Evolutionary conservation across 2,888 invertebrate species (phyloP).

Genomic region (Bursaphelenchus okinawaensis): DNA sequence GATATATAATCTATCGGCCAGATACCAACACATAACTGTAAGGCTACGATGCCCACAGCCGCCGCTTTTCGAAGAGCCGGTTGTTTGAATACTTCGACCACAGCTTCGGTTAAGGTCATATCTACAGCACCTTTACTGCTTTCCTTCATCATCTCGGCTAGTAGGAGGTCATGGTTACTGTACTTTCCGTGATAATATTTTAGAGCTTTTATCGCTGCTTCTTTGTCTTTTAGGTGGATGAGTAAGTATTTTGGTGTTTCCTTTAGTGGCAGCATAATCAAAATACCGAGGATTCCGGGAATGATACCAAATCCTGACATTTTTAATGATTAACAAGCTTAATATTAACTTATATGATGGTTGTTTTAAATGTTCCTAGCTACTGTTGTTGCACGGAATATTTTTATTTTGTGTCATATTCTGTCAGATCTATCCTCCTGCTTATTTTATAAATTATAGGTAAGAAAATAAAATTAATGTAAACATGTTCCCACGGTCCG

Average conservation of each 20-base stretch:
- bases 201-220: slow-evolving; percentile 26
- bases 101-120: slow-evolving; percentile 21
- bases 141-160: slow-evolving; percentile 37
- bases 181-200: slow-evolving; percentile 31
- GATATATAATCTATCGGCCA: slow-evolving; percentile 40
- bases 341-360: too few species aligned
- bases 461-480: too few species aligned
- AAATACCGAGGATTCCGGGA: slow-evolving; percentile 33
- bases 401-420: too few species aligned
- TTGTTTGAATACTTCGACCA: slow-evolving; percentile 26
- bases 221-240: slow-evolving; percentile 27
- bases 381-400: too few species aligned
- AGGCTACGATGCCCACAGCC: slow-evolving; percentile 30
- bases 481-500: too few species aligned
- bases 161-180: slow-evolving; percentile 18
- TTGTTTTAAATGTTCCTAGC: too few species aligned
- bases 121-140: slow-evolving; percentile 18
- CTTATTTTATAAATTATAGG: too few species aligned
- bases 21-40: slow-evolving; percentile 35
- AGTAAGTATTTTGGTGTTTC: slow-evolving; percentile 41
- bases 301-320: slow-evolving; percentile 30
- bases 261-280: slow-evolving; percentile 37
- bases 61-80: slow-evolving; percentile 34
- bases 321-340: too few species aligned
- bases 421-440: too few species aligned